These are phyloP conservation scores for Coelopa frigida DNA, from an alignment of 1,140 invertebrate species.

Conservation along the genomic window DNA sequence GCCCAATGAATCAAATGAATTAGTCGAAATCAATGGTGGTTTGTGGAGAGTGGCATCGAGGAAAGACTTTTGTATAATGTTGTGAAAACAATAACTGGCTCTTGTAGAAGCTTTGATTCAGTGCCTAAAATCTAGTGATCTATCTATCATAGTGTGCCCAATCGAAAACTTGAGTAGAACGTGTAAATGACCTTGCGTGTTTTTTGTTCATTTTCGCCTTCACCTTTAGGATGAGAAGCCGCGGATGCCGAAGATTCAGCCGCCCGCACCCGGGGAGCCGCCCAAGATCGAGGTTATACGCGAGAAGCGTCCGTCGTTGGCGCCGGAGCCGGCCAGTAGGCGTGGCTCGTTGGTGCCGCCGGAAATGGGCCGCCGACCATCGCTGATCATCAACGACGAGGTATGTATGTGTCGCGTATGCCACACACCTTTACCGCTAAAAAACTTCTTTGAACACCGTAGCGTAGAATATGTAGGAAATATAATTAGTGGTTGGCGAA, in stretches of 20 bases:
- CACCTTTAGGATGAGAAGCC: slow-evolving; percentile 41
- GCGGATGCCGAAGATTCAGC: slow-evolving; percentile 67
- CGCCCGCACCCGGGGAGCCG: slow-evolving; percentile 54
- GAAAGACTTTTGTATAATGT: no score
- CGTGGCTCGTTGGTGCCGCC: slow-evolving; percentile 79
- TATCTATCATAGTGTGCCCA: not conserved
- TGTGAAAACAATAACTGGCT: not conserved
- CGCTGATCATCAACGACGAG: slow-evolving; percentile 88
- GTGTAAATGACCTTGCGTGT: not conserved
- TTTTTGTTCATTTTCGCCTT: not conserved
- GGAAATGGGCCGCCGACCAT: slow-evolving; percentile 73
- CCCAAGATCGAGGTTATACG: slow-evolving; percentile 80
- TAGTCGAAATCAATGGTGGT: no score
- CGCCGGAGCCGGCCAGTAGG: slow-evolving; percentile 64
- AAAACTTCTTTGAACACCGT: no score
- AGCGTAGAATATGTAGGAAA: no score
- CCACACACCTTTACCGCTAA: no score
- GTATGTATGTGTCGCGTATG: slow-evolving; percentile 52
- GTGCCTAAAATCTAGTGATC: no score
- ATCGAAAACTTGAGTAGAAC: not conserved
- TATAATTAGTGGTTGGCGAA: no score
- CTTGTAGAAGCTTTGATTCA: no score
- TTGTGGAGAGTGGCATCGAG: no score
- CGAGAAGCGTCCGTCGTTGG: slow-evolving; percentile 69
- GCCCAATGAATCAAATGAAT: no score